Evolutionary conservation across 2,113 vertebrate species (phyloP).

Genomic region (Acanthisitta chloris): DNA sequence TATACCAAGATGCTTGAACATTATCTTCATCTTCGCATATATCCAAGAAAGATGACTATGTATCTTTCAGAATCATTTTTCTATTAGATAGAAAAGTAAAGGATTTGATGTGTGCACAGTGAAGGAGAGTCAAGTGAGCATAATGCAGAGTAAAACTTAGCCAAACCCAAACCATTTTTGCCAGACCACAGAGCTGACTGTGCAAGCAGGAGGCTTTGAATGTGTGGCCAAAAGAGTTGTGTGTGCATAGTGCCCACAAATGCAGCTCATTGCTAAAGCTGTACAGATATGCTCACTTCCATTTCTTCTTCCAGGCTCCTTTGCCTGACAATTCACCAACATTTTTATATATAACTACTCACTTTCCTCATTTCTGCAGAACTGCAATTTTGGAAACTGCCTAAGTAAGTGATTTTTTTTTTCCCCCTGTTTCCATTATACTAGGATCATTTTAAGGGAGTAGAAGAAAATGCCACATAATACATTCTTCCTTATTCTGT

Average conservation of each 20-base stretch:
- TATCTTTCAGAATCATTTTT: constrained; percentile 17
- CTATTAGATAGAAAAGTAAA: neutral
- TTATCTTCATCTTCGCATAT: constrained; percentile 29
- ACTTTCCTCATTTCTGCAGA: neutral
- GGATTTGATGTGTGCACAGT: neutral
- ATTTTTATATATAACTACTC: neutral
- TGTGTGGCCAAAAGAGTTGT: neutral
- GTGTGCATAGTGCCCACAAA: neutral
- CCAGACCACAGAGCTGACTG: neutral
- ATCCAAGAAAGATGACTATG: constrained; percentile 16
- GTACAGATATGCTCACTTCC: neutral
- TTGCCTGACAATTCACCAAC: neutral
- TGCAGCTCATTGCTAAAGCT: neutral
- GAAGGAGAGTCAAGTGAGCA: neutral
- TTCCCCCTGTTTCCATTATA: neutral
- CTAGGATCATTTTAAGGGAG: neutral
- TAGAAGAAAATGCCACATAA: constrained; percentile 26
- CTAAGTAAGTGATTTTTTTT: neutral
- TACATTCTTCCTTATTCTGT: neutral
- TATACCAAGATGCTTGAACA: neutral
- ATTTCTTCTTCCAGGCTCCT: neutral
- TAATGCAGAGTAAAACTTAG: neutral
- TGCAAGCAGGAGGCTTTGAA: neutral
- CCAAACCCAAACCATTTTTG: neutral
- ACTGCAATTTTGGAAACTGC: constrained; percentile 7